A percentile compares a stretch with the other conserved stretches of the same genome.
phyloP scores from a whole-genome alignment of 2,797 vertebrate species.

The Aulostomus chinensis region DNA sequence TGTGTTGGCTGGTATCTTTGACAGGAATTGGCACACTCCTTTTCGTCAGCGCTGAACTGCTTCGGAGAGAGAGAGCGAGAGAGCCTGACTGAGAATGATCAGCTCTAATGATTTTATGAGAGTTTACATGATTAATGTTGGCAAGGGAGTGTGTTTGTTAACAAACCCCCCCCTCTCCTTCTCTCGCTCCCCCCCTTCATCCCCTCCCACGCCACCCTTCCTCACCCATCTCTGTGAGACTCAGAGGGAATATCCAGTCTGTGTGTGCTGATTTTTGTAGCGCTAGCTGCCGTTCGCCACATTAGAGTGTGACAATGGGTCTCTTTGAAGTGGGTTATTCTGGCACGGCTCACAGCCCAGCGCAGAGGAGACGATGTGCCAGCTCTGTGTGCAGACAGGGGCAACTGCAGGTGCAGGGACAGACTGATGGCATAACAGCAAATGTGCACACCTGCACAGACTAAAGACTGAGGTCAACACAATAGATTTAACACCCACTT shows the following conservation, averaged over 20 bases:
- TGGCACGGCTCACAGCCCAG: conserved; percentile 56
- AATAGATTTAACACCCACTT: conserved; percentile 55
- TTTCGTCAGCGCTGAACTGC: conserved; percentile 38
- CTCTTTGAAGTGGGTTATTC: conserved; percentile 76
- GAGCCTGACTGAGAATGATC: conserved; percentile 65
- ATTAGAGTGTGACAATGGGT: conserved; percentile 73
- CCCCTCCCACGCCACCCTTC: conserved; percentile 22
- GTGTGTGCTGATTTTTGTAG: conserved; percentile 59
- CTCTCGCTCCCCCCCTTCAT: conserved; percentile 7
- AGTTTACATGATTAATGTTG: conserved; percentile 76
- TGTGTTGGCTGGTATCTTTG: conserved; percentile 32
- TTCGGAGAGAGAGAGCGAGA: too few species aligned
- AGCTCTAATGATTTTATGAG: conserved; percentile 76
- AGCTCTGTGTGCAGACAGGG: conserved; percentile 56
- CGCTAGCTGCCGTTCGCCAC: conserved; percentile 63
- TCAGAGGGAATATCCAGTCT: conserved; percentile 63
- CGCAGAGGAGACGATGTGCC: conserved; percentile 52
- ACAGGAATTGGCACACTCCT: conserved; percentile 53
- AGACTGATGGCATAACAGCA: conserved; percentile 32
- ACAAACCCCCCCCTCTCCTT: conserved; percentile 41
- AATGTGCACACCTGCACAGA: conserved; percentile 37
- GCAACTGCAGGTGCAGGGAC: conserved; percentile 39
- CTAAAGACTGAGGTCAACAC: conserved; percentile 51
- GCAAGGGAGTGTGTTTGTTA: conserved; percentile 64
- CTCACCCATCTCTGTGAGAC: conserved; percentile 37